Base-by-base conservation (phyloP, 1,140 invertebrate species). In the Schlechtendalia chinensis region DNA sequence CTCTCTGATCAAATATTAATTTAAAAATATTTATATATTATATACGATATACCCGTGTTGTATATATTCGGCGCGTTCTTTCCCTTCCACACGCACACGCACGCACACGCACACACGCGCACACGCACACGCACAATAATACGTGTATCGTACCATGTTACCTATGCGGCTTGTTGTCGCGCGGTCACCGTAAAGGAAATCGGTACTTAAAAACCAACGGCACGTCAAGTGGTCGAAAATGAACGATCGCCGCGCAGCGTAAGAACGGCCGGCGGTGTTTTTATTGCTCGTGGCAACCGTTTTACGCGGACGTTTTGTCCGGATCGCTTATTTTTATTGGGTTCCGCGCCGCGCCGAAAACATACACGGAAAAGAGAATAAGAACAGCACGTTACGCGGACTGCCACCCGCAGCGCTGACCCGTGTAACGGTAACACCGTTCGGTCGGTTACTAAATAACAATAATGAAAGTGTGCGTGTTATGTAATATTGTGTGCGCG, bases 1-100 rank as follows among this genome's bases (percentile, higher is more conserved):
- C 50, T 54, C 53, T 77, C 72, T 59, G 72, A 77, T 77, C 72
- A 77, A 77, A 77, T 77, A 77, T 77, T 77, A 77, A 77, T 77
- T 77, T 77, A 39, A 77, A 69, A 69, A 69, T 69, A 69, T 50
- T 24, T 50, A 50, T 50, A 22, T n/a, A n/a, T n/a, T n/a, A n/a
- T n/a, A n/a, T n/a, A n/a, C n/a, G n/a, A 24, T 67, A 69, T 14
- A 16, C 22, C 11, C 22, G 14, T 5, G 5, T 65, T 45, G 22
- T 45, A 22, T 14, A 67, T 24, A 19, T 39, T 1, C 29, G 39
- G 63, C 32, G n/a, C 4, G 5, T n/a, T 22, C 22, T 8, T 47
- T 17, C 61, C 14, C 11, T 39, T 12, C 67, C 47, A 1, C 12
- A 19, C 6, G 19, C 16, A 12, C 5, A 45, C 72, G 22, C 5